Evolutionary conservation across 2,797 vertebrate species (phyloP).

Genomic region (Esox masquinongy): DNA sequence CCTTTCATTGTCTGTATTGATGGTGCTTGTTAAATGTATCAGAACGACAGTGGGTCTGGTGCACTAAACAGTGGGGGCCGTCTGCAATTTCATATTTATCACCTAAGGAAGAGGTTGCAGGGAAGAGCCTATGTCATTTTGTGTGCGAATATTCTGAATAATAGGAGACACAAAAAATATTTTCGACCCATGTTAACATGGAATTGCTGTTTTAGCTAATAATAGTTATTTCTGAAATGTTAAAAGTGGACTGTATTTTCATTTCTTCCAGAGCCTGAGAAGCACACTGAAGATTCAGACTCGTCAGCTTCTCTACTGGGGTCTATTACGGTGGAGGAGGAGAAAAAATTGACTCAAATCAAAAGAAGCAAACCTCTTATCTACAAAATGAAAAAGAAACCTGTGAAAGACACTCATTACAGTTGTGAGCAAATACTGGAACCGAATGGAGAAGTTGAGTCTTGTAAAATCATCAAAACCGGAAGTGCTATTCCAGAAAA

Average conservation of each 20-base stretch:
- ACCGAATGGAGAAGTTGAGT: not conserved
- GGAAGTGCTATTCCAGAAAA: not conserved
- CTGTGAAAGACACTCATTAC: not conserved
- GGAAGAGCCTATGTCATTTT: no score
- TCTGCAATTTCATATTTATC: no score
- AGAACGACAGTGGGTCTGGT: no score
- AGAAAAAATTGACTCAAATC: constrained; percentile 19
- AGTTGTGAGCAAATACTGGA: constrained; percentile 1
- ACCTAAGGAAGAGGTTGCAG: no score
- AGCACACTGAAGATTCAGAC: constrained; percentile 1
- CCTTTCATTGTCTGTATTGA: no score
- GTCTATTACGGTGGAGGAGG: not conserved
- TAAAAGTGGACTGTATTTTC: not conserved
- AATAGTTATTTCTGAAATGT: not conserved
- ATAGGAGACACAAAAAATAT: no score
- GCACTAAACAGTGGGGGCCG: no score
- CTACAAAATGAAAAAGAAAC: constrained; percentile 23
- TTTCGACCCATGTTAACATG: no score
- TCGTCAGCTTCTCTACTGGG: not conserved
- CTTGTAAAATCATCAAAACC: not conserved
- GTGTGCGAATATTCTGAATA: no score
- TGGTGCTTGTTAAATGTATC: no score
- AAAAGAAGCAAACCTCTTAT: constrained; percentile 32
- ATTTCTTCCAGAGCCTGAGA: constrained; percentile 14
- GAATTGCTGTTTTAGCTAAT: not conserved